Conservation (phyloP, 1,140 invertebrate species). For the Drosophila kepulauana region DNA sequence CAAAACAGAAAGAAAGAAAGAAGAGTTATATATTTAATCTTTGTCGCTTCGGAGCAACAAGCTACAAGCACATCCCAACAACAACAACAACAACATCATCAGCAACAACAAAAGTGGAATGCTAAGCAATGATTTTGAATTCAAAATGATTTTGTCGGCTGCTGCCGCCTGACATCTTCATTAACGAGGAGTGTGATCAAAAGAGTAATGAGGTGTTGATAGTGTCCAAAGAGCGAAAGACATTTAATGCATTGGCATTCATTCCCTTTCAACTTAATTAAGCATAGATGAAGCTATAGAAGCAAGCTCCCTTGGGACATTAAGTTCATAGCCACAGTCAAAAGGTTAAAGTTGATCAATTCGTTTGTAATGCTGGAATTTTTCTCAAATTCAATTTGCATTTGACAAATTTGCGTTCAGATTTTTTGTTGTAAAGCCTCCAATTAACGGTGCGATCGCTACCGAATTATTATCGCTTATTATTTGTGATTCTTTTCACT, state of each 20-base stretch:
- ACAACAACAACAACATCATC: conserved; percentile 13
- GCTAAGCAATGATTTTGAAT: conserved; percentile 76
- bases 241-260: conserved; percentile 28
- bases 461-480: conserved; percentile 73
- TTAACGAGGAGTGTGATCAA: conserved; percentile 83
- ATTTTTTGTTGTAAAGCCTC: conserved; percentile 73
- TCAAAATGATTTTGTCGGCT: conserved; percentile 61
- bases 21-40: conserved; percentile 77
- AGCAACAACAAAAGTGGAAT: conserved; percentile 59
- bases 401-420: conserved; percentile 80
- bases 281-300: background rate
- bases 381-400: conserved; percentile 63
- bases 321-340: background rate
- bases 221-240: conserved; percentile 50
- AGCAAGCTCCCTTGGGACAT: background rate
- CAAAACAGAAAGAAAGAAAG: conserved; percentile 6
- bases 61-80: background rate
- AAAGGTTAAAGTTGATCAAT: conserved; percentile 32
- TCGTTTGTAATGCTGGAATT: conserved; percentile 28
- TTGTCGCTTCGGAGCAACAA: conserved; percentile 70
- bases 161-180: conserved; percentile 76
- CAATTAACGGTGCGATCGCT: conserved; percentile 70
- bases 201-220: conserved; percentile 85
- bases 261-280: conserved; percentile 12
- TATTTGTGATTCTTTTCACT: conserved; percentile 23